Conservation (phyloP, 2,888 invertebrate genomes). For the Drosophila nr. perissopoda region DNA sequence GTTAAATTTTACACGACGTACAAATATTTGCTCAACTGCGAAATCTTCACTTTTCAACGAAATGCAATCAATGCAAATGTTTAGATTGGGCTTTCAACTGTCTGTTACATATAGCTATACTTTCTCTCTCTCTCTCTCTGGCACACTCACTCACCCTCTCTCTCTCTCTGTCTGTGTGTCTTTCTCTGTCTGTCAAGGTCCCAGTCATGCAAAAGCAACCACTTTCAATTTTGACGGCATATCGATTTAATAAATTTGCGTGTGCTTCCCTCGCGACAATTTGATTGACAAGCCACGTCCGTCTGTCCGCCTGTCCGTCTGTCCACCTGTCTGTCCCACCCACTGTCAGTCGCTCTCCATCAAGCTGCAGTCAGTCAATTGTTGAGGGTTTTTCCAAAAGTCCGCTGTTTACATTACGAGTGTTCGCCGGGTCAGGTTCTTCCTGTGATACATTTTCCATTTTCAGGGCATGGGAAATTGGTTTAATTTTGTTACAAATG, state of each 20-base stretch:
- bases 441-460: conserved; percentile 39
- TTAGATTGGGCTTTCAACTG: conserved; percentile 67
- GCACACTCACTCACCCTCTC: not conserved
- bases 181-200: conserved; percentile 50
- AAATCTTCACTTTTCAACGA: conserved; percentile 48
- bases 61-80: conserved; percentile 80
- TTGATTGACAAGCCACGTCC: conserved; percentile 71
- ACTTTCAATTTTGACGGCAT: conserved; percentile 79
- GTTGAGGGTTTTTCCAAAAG: conserved; percentile 32
- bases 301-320: conserved; percentile 1
- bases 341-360: not conserved
- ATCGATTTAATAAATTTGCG: conserved; percentile 81
- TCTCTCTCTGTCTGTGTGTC: not conserved
- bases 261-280: conserved; percentile 74
- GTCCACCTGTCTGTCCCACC: conserved; percentile 9
- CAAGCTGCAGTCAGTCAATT: conserved; percentile 35
- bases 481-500: conserved; percentile 64
- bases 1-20: conserved; percentile 73
- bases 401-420: conserved; percentile 54
- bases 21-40: conserved; percentile 66
- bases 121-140: not conserved
- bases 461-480: conserved; percentile 50
- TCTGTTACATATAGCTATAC: conserved; percentile 30
- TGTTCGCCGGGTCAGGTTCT: conserved; percentile 36
- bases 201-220: conserved; percentile 65